Base-by-base conservation (phyloP, 2,888 invertebrate genomes). In the Caradrina clavipalpis region DNA sequence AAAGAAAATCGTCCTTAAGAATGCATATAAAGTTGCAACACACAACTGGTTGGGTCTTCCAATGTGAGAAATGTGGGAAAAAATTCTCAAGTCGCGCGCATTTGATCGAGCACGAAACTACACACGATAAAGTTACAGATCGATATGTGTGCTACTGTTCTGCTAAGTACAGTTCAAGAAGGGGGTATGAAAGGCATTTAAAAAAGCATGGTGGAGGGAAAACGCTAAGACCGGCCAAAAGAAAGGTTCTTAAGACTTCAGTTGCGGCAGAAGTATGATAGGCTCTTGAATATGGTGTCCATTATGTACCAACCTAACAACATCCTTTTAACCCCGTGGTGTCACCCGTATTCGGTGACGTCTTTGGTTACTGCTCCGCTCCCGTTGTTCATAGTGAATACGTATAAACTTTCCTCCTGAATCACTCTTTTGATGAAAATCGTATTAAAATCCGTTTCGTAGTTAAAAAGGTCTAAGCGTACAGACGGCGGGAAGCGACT, bases 31-130 rank as follows among this genome's bases (percentile, higher is more conserved):
- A 78, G 6, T 51, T 78, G 0, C 70, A 58, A 0, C 93, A 93
- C 63, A 64, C 83, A 1, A 62, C 75, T 3, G 85, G 83, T 0
- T 60, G 72, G 45, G 22, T 65, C 2, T 83, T 81, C 6, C 89
- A 90, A 22, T 93, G 93, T 31, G 88, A 91, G 0, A 69, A 78
- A 2, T 93, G 93, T 42, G 93, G 91, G 0, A 93, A 92, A 47
- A 81, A 78, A 11, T 90, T 90, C 17, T 67, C 75, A 0, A 89
- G 81, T 49, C 78, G 69, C 0, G 72, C 76, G 0, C 87, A 87
- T 76, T 84, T 93, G 47, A 19, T 64, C 0, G 93, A 93, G 54
- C 93, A 93, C 53, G 72, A 73, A 2, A 89, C 89, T 7, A 87
- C 82, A 0, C 93, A 93, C 47, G 83, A 88, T 0, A 88, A 78